Percentiles rank a stretch among this genome's conserved stretches.
Evolutionary conservation across 2,888 invertebrate genomes (phyloP).

Genomic region (Nomada ferruginata): DNA sequence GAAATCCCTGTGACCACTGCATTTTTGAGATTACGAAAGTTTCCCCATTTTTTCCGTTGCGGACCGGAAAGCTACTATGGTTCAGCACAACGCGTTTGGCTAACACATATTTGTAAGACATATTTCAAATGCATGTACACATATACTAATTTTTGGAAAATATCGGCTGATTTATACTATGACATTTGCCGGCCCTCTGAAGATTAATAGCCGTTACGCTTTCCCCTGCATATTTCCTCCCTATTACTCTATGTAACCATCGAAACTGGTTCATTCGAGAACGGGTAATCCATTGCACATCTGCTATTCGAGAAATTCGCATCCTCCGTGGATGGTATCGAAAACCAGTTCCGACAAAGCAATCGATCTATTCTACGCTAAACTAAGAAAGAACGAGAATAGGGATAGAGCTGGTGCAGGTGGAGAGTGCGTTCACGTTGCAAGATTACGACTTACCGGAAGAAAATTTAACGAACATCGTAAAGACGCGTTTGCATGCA

Average conservation of each 20-base stretch:
- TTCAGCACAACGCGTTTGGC: no score
- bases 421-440: conserved; percentile 27
- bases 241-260: not conserved
- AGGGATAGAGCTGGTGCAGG: not conserved
- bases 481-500: conserved; percentile 23
- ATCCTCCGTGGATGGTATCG: conserved; percentile 10
- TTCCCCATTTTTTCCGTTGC: no score
- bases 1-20: no score
- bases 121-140: no score
- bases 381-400: not conserved
- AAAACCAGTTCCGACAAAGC: conserved; percentile 51
- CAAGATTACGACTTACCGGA: conserved; percentile 12
- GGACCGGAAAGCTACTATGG: no score
- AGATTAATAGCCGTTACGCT: conserved; percentile 7
- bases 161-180: no score
- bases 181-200: no score
- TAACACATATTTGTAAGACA: no score
- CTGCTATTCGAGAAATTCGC: conserved; percentile 32
- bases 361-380: conserved; percentile 46
- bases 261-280: conserved; percentile 38
- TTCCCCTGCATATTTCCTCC: not conserved
- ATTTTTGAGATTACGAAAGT: no score
- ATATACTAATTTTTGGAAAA: no score
- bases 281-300: conserved; percentile 47
- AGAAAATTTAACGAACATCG: no score